Conservation (phyloP, 2,888 invertebrate species). For the Lamellibrachia satsuma region DNA sequence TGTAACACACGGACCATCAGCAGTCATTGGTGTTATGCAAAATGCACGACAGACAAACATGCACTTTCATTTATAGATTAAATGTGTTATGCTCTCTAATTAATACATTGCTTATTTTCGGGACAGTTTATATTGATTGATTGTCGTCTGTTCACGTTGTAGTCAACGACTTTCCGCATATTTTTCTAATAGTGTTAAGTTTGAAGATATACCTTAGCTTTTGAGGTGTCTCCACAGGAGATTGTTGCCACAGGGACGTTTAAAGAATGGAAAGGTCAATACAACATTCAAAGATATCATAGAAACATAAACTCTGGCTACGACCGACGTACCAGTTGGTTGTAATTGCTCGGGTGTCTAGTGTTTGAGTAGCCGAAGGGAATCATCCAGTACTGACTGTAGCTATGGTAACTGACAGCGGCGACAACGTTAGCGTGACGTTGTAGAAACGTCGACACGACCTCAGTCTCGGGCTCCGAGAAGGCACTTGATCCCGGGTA, state of each 20-base stretch:
- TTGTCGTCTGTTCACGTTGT: not conserved
- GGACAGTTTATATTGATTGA: no score
- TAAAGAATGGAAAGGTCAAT: no score
- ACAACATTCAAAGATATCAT: constrained; percentile 24
- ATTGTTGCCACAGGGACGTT: not conserved
- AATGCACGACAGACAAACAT: no score
- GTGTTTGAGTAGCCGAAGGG: constrained; percentile 38
- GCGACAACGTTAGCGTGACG: constrained; percentile 27
- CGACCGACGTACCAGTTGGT: constrained; percentile 26
- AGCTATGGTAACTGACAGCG: constrained; percentile 40
- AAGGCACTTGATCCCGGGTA: constrained; percentile 39
- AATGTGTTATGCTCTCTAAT: no score
- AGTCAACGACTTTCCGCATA: not conserved
- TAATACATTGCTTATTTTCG: no score
- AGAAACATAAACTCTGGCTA: constrained; percentile 23
- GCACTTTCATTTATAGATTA: no score
- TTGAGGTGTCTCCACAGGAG: not conserved
- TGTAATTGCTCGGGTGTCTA: constrained; percentile 22
- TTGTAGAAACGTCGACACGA: constrained; percentile 33
- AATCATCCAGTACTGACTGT: constrained; percentile 42
- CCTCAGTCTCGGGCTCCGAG: constrained; percentile 39
- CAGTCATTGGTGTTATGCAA: no score
- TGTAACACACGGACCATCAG: constrained; percentile 19
- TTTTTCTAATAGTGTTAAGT: not conserved
- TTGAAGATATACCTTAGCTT: constrained; percentile 8